Evolutionary conservation across 2,888 invertebrate genomes (phyloP).

Genomic region (Cephus spinipes): DNA sequence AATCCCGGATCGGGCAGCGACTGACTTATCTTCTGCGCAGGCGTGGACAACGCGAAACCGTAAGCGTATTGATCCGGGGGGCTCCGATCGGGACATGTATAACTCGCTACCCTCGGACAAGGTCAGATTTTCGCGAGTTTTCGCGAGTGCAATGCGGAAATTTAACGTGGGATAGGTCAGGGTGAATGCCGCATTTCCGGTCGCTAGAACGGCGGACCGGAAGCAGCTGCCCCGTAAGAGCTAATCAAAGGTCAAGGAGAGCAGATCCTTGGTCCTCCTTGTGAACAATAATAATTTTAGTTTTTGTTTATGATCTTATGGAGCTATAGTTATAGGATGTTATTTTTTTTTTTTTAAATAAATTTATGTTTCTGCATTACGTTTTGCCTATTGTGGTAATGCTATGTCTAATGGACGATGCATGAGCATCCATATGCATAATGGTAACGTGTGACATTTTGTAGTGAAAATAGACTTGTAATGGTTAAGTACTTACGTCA

Average conservation of each 20-base stretch:
- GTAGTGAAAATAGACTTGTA: neutral
- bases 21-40: slow-evolving; percentile 14
- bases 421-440: neutral
- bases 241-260: neutral
- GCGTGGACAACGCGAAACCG: slow-evolving; percentile 27
- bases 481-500: neutral
- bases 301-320: neutral
- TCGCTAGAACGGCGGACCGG: neutral
- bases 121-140: slow-evolving; percentile 24
- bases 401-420: neutral
- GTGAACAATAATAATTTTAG: neutral
- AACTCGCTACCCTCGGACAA: slow-evolving; percentile 9
- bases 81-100: slow-evolving; percentile 11
- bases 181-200: slow-evolving; percentile 9
- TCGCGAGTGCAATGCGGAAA: slow-evolving; percentile 23
- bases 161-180: slow-evolving; percentile 11
- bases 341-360: neutral
- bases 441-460: neutral
- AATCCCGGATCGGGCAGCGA: slow-evolving; percentile 25
- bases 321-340: neutral
- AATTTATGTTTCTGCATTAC: neutral
- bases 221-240: neutral
- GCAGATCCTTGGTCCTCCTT: neutral
- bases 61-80: slow-evolving; percentile 32
- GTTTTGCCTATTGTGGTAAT: neutral